Percentiles rank a stretch among this genome's conserved stretches.
Conservation (phyloP, 2,113 vertebrate species). For the Phrynosoma platyrhinos region DNA sequence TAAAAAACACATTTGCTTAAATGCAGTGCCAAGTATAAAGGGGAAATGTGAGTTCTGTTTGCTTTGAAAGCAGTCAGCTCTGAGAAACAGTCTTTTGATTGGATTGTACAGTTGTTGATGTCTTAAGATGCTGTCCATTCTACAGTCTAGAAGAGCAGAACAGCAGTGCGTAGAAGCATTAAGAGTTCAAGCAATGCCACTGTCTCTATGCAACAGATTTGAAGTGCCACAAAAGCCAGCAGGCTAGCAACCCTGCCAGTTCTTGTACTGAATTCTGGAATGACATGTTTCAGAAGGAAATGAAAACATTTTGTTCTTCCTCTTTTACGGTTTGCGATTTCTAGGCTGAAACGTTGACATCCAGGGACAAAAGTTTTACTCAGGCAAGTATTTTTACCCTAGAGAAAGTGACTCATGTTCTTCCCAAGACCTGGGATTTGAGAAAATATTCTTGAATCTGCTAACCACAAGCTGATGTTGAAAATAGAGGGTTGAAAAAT, state of each 20-base stretch:
- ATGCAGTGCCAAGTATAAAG: not conserved
- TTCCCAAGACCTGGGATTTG: slow-evolving; percentile 62
- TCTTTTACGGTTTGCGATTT: slow-evolving; percentile 52
- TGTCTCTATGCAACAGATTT: slow-evolving; percentile 58
- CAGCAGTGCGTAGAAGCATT: slow-evolving; percentile 58
- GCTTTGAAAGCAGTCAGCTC: not conserved
- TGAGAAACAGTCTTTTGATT: slow-evolving; percentile 46
- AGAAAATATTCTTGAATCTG: slow-evolving; percentile 42
- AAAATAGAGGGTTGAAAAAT: slow-evolving; percentile 1
- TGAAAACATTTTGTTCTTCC: slow-evolving; percentile 65
- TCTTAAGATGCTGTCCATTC: slow-evolving; percentile 62
- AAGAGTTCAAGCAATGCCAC: slow-evolving; percentile 46
- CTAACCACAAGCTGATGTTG: slow-evolving; percentile 32
- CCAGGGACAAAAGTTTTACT: slow-evolving; percentile 55
- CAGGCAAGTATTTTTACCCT: slow-evolving; percentile 53
- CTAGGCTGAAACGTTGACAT: slow-evolving; percentile 64
- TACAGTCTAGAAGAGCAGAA: slow-evolving; percentile 65
- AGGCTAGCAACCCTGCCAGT: slow-evolving; percentile 37
- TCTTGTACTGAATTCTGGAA: slow-evolving; percentile 51
- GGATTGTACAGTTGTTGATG: slow-evolving; percentile 23
- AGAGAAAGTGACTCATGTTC: slow-evolving; percentile 57
- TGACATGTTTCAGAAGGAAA: slow-evolving; percentile 36
- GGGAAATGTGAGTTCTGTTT: not conserved
- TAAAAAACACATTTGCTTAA: not conserved
- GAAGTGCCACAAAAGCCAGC: slow-evolving; percentile 63